Percentiles rank a stretch among this genome's conserved stretches.
Evolutionary conservation across 2,888 invertebrate genomes (phyloP).

Genomic region (Pseudococcus longispinus): DNA sequence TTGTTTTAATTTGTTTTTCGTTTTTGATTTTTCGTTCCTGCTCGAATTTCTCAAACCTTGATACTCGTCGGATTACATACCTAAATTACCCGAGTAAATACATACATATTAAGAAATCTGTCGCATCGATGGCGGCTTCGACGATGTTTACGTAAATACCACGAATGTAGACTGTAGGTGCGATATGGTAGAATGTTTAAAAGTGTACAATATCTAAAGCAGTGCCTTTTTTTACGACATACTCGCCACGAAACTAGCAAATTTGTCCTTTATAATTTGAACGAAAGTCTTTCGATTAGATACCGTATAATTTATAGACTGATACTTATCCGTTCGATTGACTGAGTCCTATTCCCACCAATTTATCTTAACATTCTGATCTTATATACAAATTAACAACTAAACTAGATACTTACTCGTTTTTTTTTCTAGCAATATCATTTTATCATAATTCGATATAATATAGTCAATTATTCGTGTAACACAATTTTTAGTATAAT

Average conservation of each 20-base stretch:
- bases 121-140: neutral
- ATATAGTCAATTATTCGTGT: conserved; percentile 5
- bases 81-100: too few relatives aligned
- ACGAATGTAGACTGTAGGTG: neutral
- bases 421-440: neutral
- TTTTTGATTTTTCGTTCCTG: neutral
- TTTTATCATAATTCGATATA: neutral
- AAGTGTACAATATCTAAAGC: neutral
- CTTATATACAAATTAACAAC: neutral
- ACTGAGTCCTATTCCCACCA: neutral
- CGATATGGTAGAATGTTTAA: neutral
- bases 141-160: neutral
- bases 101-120: too few relatives aligned
- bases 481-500: neutral
- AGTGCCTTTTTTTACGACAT: conserved; percentile 2
- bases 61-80: neutral
- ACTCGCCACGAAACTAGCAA: neutral
- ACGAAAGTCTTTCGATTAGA: conserved; percentile 19
- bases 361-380: neutral
- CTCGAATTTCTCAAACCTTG: neutral
- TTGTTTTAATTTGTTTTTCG: neutral
- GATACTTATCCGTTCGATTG: neutral
- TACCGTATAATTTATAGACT: neutral
- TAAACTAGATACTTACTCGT: neutral
- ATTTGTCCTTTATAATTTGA: neutral